These are phyloP conservation scores for Tinamus guttatus DNA, from an alignment of 2,113 vertebrate genomes.

Conservation along the genomic window DNA sequence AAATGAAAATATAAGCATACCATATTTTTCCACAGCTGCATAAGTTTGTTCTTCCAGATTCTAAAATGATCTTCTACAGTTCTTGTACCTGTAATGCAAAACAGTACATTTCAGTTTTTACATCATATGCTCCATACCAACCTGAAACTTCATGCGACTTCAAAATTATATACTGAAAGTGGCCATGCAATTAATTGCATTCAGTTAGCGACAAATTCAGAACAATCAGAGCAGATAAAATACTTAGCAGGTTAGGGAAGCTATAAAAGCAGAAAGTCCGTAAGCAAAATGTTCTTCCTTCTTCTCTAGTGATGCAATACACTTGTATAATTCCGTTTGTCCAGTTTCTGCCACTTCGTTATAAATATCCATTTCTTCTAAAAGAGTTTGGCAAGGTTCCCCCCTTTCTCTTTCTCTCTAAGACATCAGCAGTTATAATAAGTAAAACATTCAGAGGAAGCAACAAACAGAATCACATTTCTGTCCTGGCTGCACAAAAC, in stretches of 20 bases:
- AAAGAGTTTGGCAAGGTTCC: not conserved
- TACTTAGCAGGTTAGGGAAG: not conserved
- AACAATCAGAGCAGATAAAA: not conserved
- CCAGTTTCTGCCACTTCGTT: not conserved
- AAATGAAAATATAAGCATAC: constrained; percentile 73
- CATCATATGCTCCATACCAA: not conserved
- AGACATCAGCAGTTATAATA: not conserved
- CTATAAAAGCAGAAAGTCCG: not conserved
- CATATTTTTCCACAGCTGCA: constrained; percentile 77
- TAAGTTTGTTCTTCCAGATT: constrained; percentile 70
- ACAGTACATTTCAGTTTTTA: constrained; percentile 66
- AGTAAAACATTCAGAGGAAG: not conserved
- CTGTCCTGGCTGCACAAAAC: not conserved
- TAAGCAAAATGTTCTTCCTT: not conserved
- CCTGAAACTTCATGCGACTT: not conserved
- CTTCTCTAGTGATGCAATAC: not conserved
- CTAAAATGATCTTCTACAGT: constrained; percentile 65
- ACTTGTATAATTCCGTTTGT: not conserved
- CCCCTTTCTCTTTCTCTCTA: fast-evolving
- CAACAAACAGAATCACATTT: not conserved
- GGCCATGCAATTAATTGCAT: not conserved
- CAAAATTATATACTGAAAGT: not conserved
- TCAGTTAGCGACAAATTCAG: not conserved
- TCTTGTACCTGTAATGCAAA: constrained; percentile 79
- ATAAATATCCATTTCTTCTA: not conserved